These are phyloP conservation scores for Chaenodraco wilsoni DNA, from an alignment of 2,797 vertebrate genomes.

Conservation along the genomic window DNA sequence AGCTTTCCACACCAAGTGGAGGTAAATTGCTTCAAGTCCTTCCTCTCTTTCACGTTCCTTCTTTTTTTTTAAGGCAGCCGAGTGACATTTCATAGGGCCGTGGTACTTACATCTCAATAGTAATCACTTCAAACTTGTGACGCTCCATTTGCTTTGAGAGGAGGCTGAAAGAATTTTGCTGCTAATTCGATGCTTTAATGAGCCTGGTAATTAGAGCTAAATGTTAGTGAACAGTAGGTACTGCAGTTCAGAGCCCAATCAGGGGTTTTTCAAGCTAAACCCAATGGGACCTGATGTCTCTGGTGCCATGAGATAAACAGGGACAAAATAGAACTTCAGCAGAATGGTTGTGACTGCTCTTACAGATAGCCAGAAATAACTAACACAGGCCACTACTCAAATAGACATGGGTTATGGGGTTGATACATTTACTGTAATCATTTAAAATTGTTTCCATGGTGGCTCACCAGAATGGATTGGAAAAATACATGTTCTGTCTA, in stretches of 20 bases:
- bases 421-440: slow-evolving; percentile 1
- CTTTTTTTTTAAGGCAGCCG: slow-evolving; percentile 47
- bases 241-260: slow-evolving; percentile 52
- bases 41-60: slow-evolving; percentile 10
- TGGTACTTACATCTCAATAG: slow-evolving; percentile 76
- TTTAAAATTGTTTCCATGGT: not conserved
- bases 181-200: slow-evolving; percentile 83
- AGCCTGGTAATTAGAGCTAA: slow-evolving; percentile 81
- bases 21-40: slow-evolving; percentile 57
- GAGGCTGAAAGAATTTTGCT: slow-evolving; percentile 74
- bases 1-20: slow-evolving; percentile 60
- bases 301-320: slow-evolving; percentile 25
- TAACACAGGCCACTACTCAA: not conserved
- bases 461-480: not conserved
- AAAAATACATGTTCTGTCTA: not conserved
- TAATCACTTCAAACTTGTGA: slow-evolving; percentile 79
- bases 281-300: slow-evolving; percentile 35
- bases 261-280: slow-evolving; percentile 45
- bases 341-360: not conserved
- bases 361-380: not conserved
- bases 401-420: not conserved
- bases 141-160: slow-evolving; percentile 80
- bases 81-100: slow-evolving; percentile 74
- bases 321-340: not conserved
- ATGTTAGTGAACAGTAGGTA: slow-evolving; percentile 81